Evolutionary conservation across 2,888 invertebrate species (phyloP), one percentile per base, ranked within the genome.

Genomic region (Eubasilissa splendida): DNA sequence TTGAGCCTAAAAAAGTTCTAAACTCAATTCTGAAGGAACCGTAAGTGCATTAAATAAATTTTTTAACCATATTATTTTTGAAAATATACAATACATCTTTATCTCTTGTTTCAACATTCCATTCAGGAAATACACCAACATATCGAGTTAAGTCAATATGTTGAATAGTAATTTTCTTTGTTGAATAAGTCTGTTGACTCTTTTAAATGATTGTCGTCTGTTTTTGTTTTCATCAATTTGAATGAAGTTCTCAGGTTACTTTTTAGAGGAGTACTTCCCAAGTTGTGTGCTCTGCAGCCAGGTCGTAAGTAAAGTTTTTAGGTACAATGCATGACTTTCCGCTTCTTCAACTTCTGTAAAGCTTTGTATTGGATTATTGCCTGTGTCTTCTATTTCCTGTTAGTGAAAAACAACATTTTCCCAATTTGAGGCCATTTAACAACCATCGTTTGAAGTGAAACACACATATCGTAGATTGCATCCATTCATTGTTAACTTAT

Each of bases 271-370:
- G 56, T 31, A 12, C 31, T 73, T 73, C 31, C 56, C 58, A 58
- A 56, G 56, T 56, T 73, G 56, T 60, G 54, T 54, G 70, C 70
- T 54, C 52, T 31, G 71, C 33, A 56, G 54, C 31, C 56, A 12
- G 71, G 71, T 42, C 75, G 75, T 75, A 75, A 75, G 75, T 75
- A 75, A 75, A 52, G 12, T 12, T 75, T 75, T 60, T 75, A 52
- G 75, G 75, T 75, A 60, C 50, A 59, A 60, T 75, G 75, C 75
- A 75, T 75, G 75, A 53, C 8, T 75, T 63, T 63, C 52, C 54
- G 75, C 75, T 75, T 75, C 53, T 75, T 52, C n/a, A 12, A 12
- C 22, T 52, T 52, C 60, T 75, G 11, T 75, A 50, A 33, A 42
- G 75, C 60, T 74, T 74, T 74, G 60, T 74, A 74, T 11, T 74